phyloP scores from a whole-genome alignment of 2,113 vertebrate species.

The Tylochromis polylepis region DNA sequence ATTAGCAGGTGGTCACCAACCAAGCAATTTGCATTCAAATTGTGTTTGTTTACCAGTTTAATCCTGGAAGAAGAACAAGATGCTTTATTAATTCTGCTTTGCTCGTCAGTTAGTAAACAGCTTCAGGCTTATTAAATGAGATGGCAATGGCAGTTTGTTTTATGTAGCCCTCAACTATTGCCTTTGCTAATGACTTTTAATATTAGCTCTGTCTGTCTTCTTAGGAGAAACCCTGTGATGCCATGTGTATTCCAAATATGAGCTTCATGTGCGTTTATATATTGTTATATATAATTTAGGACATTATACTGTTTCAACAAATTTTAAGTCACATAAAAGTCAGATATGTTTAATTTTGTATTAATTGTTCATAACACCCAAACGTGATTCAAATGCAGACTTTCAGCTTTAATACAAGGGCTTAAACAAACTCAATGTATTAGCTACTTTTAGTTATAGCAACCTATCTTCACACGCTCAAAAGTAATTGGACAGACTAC shows the following conservation, averaged over 20 bases:
- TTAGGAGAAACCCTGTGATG: not conserved
- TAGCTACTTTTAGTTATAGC: not conserved
- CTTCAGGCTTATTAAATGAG: not conserved
- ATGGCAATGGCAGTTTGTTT: slow-evolving; percentile 22
- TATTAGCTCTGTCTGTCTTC: not conserved
- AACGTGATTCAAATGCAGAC: not conserved
- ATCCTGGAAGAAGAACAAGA: not conserved
- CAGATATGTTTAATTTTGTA: not conserved
- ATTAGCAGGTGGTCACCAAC: slow-evolving; percentile 24
- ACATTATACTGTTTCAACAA: not conserved
- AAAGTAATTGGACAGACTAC: not conserved
- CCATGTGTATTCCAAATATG: not conserved
- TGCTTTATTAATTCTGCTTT: slow-evolving; percentile 39
- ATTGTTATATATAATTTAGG: not conserved
- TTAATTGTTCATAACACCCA: not conserved
- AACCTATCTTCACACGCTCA: not conserved
- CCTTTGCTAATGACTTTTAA: slow-evolving; percentile 9
- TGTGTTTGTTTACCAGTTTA: slow-evolving; percentile 28
- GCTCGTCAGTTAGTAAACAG: slow-evolving; percentile 26
- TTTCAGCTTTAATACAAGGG: not conserved
- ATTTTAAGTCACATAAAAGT: not conserved
- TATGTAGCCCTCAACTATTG: slow-evolving; percentile 11
- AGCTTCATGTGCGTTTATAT: not conserved
- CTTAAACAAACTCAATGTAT: not conserved
- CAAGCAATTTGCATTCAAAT: slow-evolving; percentile 26